Evolutionary conservation across 2,113 vertebrate species (phyloP).

Genomic region (Zosterops pallidus): DNA sequence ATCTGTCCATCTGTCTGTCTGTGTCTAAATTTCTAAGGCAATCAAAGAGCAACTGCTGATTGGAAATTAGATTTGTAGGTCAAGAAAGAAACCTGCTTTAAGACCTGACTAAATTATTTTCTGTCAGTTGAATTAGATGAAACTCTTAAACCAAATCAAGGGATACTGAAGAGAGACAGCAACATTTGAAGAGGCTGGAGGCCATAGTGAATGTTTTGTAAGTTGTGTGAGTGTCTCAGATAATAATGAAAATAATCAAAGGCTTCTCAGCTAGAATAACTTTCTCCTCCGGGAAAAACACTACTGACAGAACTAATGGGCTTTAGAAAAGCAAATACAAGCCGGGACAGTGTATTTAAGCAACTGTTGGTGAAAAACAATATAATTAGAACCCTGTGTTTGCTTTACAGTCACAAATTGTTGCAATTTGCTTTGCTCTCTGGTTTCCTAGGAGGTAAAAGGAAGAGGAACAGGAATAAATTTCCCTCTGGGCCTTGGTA

Average conservation of each 20-base stretch:
- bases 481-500: not conserved
- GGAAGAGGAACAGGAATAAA: not conserved
- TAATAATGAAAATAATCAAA: conserved; percentile 18
- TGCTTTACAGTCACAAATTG: conserved; percentile 5
- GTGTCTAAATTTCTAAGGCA: not conserved
- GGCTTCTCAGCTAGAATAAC: not conserved
- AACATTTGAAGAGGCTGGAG: not conserved
- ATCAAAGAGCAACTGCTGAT: not conserved
- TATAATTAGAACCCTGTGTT: not conserved
- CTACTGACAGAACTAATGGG: not conserved
- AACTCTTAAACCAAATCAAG: not conserved
- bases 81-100: not conserved
- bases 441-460: not conserved
- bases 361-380: not conserved
- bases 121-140: not conserved
- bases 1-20: not conserved
- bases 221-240: not conserved
- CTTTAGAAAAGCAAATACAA: not conserved
- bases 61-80: conserved; percentile 1
- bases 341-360: not conserved
- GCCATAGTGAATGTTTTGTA: not conserved
- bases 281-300: not conserved
- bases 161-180: not conserved
- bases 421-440: not conserved
- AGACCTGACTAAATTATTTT: not conserved